These are phyloP conservation scores for Psittacula derbiana DNA, from an alignment of 2,797 vertebrate genomes.

Conservation along the genomic window DNA sequence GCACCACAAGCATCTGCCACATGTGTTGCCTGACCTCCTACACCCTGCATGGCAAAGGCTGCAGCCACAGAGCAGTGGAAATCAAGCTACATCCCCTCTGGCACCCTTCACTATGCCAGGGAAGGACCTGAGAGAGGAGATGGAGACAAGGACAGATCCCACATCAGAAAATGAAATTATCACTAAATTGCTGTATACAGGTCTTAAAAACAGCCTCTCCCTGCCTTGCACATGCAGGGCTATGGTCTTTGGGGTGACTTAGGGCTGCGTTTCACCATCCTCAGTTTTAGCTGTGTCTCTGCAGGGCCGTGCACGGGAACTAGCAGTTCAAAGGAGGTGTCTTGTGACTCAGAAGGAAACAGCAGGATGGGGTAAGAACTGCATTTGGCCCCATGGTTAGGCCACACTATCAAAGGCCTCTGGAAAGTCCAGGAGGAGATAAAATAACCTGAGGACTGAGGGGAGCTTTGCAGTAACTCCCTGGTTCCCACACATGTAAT, in stretches of 20 bases:
- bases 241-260: not conserved
- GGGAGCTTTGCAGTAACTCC: not conserved
- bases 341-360: conserved; percentile 2
- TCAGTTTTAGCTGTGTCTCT: not conserved
- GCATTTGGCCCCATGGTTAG: not conserved
- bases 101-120: not conserved
- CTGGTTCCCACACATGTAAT: not conserved
- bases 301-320: not conserved
- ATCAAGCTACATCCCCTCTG: accelerated
- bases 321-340: not conserved
- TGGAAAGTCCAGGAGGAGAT: not conserved
- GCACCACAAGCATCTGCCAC: not conserved
- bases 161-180: not conserved
- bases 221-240: not conserved
- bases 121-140: not conserved
- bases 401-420: not conserved
- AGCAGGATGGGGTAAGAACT: not conserved
- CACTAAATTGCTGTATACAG: not conserved
- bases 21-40: not conserved
- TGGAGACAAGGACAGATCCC: not conserved
- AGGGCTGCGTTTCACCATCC: not conserved
- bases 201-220: not conserved
- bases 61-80: not conserved
- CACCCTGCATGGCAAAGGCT: not conserved
- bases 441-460: not conserved